Base-by-base conservation (phyloP, 1,140 invertebrate genomes). In the Delia radicum region DNA sequence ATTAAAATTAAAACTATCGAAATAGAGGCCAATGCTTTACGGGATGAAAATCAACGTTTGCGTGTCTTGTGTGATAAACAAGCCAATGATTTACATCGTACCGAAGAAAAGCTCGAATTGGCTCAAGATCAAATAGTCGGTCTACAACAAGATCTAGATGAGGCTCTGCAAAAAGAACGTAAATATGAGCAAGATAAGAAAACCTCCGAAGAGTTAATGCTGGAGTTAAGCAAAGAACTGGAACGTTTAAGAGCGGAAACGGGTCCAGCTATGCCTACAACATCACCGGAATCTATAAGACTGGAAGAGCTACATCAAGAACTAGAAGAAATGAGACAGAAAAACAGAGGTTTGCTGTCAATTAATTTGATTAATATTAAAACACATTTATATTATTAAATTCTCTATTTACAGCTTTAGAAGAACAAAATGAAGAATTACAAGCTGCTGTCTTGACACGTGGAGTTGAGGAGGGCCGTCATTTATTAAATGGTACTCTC, bases 391-490 rank as follows among this genome's bases (percentile, higher is more conserved):
- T n/a, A n/a, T n/a, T n/a, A 37, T 33, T 46, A 12, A 7, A 65
- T 3, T 10, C 13, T 24, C 13, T 75, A n/a, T 79, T 87, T 77
- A 84, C 84, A 92, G 93, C 89, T 76, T 88, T 98, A 31, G 91
- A 93, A 81, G 96, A 98, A 87, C 91, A 93, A 15, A 94, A 96
- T 85, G 96, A 98, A 82, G 97, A 98, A 85, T 88, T 98, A 13
- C 96, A 97, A 88, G 96, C 95, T n/a, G 94, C 95, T 81, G 89
- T 96, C 77, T 87, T 97, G 55, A 93, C 91, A 42, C 91, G 92
- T 73, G 93, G 95, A 63, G 89, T 98, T 55, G 94, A 96, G 81
- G 95, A 95, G 81, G 96, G 96, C 4, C 90, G 94, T 76, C 92
- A 92, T 82, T 88, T 98, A 63, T 89, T 98, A 27, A 92, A 90